phyloP scores from a whole-genome alignment of 1,140 invertebrate genomes.

The Parapsyche elsis region DNA sequence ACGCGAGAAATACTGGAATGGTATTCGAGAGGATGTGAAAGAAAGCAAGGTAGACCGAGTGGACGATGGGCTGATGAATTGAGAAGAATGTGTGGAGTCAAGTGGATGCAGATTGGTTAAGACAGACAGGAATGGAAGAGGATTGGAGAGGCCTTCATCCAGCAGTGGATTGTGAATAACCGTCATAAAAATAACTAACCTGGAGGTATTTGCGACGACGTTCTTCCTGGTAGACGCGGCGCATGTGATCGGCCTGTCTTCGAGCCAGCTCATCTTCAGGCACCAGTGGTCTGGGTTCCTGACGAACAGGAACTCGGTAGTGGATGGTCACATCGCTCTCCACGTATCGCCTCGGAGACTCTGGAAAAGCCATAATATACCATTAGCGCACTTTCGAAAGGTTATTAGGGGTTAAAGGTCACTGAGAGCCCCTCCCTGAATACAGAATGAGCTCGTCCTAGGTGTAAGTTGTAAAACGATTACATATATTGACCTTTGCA shows the following conservation, averaged over 20 bases:
- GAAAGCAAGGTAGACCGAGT: no score
- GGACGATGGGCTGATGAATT: no score
- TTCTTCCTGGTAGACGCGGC: constrained; percentile 89
- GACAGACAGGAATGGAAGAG: no score
- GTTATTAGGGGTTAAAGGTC: background rate
- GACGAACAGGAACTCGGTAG: constrained; percentile 86
- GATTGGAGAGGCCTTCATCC: no score
- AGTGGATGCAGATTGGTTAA: no score
- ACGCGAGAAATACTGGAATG: no score
- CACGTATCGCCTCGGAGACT: constrained; percentile 87
- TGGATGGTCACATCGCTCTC: constrained; percentile 94
- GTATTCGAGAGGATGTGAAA: no score
- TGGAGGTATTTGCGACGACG: constrained; percentile 87
- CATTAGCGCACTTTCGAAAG: background rate
- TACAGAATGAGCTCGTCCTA: background rate
- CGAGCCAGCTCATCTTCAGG: constrained; percentile 85
- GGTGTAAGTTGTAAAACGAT: background rate
- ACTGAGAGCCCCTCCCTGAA: no score
- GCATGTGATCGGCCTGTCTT: constrained; percentile 90
- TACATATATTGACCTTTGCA: constrained; percentile 1
- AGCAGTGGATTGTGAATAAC: no score
- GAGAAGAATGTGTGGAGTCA: no score
- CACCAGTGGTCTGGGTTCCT: constrained; percentile 83
- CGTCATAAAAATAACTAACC: constrained; percentile 59
- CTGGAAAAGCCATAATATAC: constrained; percentile 62